Evolutionary conservation across 2,888 invertebrate species (phyloP), one percentile per base, ranked within the genome.

Genomic region (Carcina quercana): DNA sequence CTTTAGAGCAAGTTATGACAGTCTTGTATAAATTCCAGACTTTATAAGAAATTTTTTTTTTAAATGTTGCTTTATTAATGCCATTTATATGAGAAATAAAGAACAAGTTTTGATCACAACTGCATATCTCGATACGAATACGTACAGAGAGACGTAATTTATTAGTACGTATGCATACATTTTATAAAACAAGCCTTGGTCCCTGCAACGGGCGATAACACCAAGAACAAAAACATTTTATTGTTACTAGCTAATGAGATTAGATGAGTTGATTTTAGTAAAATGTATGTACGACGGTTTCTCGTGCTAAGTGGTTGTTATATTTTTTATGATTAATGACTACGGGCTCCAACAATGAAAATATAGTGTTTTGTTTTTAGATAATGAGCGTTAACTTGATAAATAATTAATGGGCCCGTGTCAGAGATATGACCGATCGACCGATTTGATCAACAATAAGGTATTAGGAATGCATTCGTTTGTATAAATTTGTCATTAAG

Each of bases 321-420:
- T 47, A 44, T 45, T 30, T 46, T 30, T 38, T 30, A 51, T 73
- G 72, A 74, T 75, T 72, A 72, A 72, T 75, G 68, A 64, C 45
- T 43, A 37, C 45, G 53, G 44, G 47, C 57, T 61, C 47, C 52
- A 56, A 65, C 59, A 61, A 59, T 54, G 63, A 64, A 65, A 51
- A 57, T 65, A 60, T 58, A 55, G 58, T 62, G 63, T 70, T 70
- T 71, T 71, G 66, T 70, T 67, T 59, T 56, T 46, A 58, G 65
- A 66, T 73, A 74, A 72, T 67, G 66, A 72, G 67, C 69, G 67
- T 62, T 69, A 65, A 70, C 58, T 61, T 63, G 59, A 61, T 64
- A 65, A 64, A 71, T 72, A 71, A 72, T 73, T 68, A 72, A 73
- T 71, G 65, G 59, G 29, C 10, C 8, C 6, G 30, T 24, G 33